A percentile compares a stretch with the other conserved stretches of the same genome.
phyloP scores from a whole-genome alignment of 1,140 invertebrate species.

The Hydropsyche tenuis region DNA sequence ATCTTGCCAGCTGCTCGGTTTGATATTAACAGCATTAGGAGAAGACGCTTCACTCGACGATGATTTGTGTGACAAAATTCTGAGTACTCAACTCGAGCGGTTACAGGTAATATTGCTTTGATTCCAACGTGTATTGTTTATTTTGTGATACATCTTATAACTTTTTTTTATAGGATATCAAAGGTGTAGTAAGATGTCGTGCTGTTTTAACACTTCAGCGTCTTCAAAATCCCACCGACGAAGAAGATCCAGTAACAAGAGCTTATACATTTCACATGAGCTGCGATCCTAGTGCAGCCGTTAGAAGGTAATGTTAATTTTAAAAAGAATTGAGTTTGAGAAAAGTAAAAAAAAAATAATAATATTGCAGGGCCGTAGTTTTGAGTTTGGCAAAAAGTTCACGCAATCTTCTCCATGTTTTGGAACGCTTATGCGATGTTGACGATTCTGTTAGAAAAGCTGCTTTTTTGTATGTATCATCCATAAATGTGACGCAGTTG shows the following conservation, averaged over 20 bases:
- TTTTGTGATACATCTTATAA: conserved; percentile 57
- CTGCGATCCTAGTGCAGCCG: conserved; percentile 76
- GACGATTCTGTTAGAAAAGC: conserved; percentile 76
- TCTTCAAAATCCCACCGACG: conserved; percentile 79
- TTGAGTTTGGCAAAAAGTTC: conserved; percentile 70
- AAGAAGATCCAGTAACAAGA: conserved; percentile 78
- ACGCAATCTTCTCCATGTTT: conserved; percentile 70
- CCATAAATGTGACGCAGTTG: conserved; percentile 59
- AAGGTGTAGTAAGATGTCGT: conserved; percentile 76
- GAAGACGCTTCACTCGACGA: conserved; percentile 80
- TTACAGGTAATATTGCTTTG: conserved; percentile 57
- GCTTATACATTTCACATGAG: conserved; percentile 80
- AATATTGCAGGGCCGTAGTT: conserved; percentile 63
- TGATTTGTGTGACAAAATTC: conserved; percentile 75
- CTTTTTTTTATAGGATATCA: conserved; percentile 65
- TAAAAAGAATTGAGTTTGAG: no score
- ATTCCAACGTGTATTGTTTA: neutral
- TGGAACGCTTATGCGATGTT: conserved; percentile 76
- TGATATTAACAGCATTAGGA: conserved; percentile 74
- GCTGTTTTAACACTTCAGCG: conserved; percentile 80
- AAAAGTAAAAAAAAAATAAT: neutral
- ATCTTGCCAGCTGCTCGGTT: conserved; percentile 77
- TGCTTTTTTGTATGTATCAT: conserved; percentile 74
- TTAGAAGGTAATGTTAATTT: conserved; percentile 64
- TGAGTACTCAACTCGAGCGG: conserved; percentile 72